These are phyloP conservation scores for Sprattus sprattus DNA, from an alignment of 2,113 vertebrate genomes.

Conservation along the genomic window DNA sequence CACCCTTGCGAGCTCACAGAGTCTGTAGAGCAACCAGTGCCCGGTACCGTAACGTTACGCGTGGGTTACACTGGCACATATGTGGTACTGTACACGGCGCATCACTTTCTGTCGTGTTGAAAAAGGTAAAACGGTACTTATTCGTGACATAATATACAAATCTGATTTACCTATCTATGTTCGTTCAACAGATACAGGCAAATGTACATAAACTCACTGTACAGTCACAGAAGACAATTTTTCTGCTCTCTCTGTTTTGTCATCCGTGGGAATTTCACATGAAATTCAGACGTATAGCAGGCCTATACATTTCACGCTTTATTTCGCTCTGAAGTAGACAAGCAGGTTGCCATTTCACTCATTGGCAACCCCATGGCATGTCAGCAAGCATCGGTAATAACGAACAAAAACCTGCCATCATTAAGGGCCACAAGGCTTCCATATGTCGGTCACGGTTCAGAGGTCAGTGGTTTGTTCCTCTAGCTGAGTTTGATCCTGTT, in stretches of 20 bases:
- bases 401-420: not conserved
- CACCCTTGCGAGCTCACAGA: not conserved
- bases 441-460: conserved; percentile 3
- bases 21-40: not conserved
- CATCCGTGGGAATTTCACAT: not conserved
- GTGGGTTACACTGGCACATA: not conserved
- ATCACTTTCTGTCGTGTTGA: not conserved
- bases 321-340: not conserved
- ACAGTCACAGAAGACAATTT: not conserved
- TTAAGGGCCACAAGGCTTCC: conserved; percentile 9
- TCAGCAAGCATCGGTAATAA: not conserved
- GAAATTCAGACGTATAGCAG: not conserved
- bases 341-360: not conserved
- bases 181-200: not conserved
- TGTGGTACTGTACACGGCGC: not conserved
- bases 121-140: not conserved
- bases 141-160: not conserved
- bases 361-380: not conserved
- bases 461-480: not conserved
- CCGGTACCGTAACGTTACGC: not conserved
- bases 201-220: not conserved
- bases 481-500: not conserved
- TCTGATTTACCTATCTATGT: not conserved
- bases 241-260: not conserved
- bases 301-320: not conserved